Evolutionary conservation across 1,140 invertebrate species (phyloP).

Genomic region (Trichogramma pretiosum): DNA sequence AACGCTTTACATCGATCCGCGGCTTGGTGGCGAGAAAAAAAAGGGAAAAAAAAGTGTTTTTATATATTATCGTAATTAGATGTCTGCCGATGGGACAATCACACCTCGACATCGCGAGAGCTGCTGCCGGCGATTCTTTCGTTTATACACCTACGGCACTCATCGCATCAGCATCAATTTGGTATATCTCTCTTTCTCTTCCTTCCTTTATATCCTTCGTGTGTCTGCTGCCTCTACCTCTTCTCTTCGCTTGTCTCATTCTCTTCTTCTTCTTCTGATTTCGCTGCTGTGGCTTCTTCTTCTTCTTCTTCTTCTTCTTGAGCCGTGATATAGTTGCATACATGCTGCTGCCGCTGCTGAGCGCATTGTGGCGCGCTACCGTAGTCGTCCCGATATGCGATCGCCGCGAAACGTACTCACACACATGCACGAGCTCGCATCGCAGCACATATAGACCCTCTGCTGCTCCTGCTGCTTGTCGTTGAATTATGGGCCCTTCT

Average conservation of each 20-base stretch:
- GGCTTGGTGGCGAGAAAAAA: too few relatives aligned
- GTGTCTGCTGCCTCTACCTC: too few relatives aligned
- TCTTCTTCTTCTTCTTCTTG: neutral
- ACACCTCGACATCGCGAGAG: too few relatives aligned
- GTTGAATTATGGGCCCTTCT: constrained; percentile 41
- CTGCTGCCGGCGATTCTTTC: too few relatives aligned
- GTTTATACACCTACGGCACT: too few relatives aligned
- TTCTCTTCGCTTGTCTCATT: too few relatives aligned
- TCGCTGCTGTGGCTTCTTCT: too few relatives aligned
- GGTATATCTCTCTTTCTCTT: constrained; percentile 6
- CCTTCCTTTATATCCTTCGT: neutral
- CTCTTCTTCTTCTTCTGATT: neutral
- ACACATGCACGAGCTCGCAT: neutral
- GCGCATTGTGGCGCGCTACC: too few relatives aligned
- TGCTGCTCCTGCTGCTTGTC: constrained; percentile 9
- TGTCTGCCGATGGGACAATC: too few relatives aligned
- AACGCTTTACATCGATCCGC: too few relatives aligned
- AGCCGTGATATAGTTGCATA: constrained; percentile 26
- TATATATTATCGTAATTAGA: too few relatives aligned
- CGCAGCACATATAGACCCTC: constrained; percentile 5
- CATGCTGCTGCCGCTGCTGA: constrained; percentile 24
- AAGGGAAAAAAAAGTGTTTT: too few relatives aligned
- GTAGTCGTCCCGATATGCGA: neutral
- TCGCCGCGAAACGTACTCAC: neutral
- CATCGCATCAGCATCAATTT: neutral